A percentile compares a stretch with the other conserved stretches of the same genome.
These are phyloP conservation scores for Nasonia vitripennis DNA, from an alignment of 1,140 invertebrate species.

Conservation along the genomic window DNA sequence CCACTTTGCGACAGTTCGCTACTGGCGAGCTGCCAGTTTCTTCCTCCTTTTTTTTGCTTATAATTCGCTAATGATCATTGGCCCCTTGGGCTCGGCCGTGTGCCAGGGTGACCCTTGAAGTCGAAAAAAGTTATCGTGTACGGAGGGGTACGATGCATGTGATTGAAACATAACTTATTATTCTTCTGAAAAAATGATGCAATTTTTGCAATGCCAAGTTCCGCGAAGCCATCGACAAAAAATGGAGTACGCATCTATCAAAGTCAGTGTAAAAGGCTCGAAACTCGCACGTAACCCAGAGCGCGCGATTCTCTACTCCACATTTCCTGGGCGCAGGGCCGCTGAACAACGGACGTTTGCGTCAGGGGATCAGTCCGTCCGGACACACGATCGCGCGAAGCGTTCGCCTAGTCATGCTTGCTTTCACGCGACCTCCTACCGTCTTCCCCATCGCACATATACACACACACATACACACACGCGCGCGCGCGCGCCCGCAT, in stretches of 20 bases:
- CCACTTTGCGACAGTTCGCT: background rate
- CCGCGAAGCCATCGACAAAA: background rate
- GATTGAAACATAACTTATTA: too few species aligned
- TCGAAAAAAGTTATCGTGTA: background rate
- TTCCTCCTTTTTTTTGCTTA: constrained; percentile 14
- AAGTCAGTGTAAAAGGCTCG: background rate
- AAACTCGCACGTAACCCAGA: background rate
- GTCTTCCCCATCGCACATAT: constrained; percentile 23
- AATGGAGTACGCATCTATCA: constrained; percentile 4
- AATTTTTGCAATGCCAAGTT: too few species aligned
- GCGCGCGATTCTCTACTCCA: background rate
- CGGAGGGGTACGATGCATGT: background rate
- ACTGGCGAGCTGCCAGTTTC: constrained; percentile 14
- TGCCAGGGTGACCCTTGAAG: background rate
- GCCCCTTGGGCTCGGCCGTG: constrained; percentile 19
- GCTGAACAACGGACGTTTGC: background rate
- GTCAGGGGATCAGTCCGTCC: too few species aligned
- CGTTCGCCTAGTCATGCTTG: constrained; percentile 51
- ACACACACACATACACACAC: background rate
- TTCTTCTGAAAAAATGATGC: too few species aligned
- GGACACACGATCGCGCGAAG: background rate
- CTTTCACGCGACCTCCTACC: constrained; percentile 55
- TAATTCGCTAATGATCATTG: constrained; percentile 48
- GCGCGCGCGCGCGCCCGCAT: too few species aligned
- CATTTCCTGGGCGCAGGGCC: too few species aligned